These are phyloP conservation scores for Thunnus thynnus DNA, from an alignment of 2,113 vertebrate species.

Conservation along the genomic window DNA sequence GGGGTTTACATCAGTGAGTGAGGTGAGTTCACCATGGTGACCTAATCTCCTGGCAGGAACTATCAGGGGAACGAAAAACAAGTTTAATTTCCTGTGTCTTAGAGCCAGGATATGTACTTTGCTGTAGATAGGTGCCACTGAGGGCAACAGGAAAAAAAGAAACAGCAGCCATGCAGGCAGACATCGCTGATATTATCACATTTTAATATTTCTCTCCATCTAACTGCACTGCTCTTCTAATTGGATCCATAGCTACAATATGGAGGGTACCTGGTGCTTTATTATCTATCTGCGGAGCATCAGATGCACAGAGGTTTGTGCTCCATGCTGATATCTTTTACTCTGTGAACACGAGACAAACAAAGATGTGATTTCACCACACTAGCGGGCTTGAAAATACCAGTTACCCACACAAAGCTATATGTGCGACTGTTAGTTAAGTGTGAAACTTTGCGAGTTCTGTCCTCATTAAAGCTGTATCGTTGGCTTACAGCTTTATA, in stretches of 20 bases:
- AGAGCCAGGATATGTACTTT: constrained; percentile 64
- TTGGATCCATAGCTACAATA: constrained; percentile 53
- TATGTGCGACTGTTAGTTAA: constrained; percentile 28
- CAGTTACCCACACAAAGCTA: background rate
- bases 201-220: constrained; percentile 70
- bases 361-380: constrained; percentile 35
- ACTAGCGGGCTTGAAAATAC: constrained; percentile 8
- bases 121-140: constrained; percentile 33
- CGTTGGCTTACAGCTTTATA: constrained; percentile 3
- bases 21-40: constrained; percentile 79
- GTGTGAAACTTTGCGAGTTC: constrained; percentile 11
- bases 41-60: constrained; percentile 81
- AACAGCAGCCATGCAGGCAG: constrained; percentile 51
- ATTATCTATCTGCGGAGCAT: constrained; percentile 40
- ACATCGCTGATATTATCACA: constrained; percentile 74
- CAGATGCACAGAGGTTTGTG: constrained; percentile 1
- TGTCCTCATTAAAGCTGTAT: constrained; percentile 50
- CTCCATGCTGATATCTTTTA: constrained; percentile 26
- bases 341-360: constrained; percentile 9
- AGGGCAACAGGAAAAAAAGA: constrained; percentile 34
- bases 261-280: constrained; percentile 29
- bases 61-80: constrained; percentile 75
- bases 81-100: constrained; percentile 79
- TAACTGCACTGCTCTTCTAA: constrained; percentile 57
- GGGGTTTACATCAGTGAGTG: constrained; percentile 75